Evolutionary conservation across 2,113 vertebrate species (phyloP).

Genomic region (Syngnathus typhle): DNA sequence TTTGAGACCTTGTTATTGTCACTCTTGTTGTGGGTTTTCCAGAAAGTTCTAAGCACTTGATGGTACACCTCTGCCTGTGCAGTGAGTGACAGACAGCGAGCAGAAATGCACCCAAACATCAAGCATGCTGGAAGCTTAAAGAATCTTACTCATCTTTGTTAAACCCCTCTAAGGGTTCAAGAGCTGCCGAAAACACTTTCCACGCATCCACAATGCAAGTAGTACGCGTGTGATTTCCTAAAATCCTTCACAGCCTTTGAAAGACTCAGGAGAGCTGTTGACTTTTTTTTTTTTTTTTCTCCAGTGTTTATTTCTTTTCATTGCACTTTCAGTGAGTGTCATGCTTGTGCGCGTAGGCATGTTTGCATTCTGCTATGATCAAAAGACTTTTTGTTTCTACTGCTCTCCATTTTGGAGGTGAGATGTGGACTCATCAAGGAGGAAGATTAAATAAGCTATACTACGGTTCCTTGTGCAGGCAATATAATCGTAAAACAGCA

Average conservation of each 20-base stretch:
- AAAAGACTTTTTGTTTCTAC: slow-evolving; percentile 39
- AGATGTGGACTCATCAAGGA: slow-evolving; percentile 43
- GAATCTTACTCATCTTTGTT: slow-evolving; percentile 30
- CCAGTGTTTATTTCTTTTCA: slow-evolving; percentile 32
- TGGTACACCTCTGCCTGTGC: background rate
- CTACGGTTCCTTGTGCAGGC: slow-evolving; percentile 26
- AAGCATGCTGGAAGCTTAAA: slow-evolving; percentile 34
- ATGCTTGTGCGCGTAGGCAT: background rate
- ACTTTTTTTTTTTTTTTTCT: slow-evolving; percentile 22
- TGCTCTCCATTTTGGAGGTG: slow-evolving; percentile 40
- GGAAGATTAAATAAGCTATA: slow-evolving; percentile 42
- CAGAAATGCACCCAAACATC: slow-evolving; percentile 15
- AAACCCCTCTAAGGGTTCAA: slow-evolving; percentile 26
- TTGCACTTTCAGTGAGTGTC: slow-evolving; percentile 2
- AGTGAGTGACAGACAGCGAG: slow-evolving; percentile 38
- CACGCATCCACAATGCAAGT: slow-evolving; percentile 1
- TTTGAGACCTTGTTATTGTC: slow-evolving; percentile 22
- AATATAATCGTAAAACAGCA: background rate
- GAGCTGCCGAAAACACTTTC: slow-evolving; percentile 23
- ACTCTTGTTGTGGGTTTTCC: slow-evolving; percentile 7
- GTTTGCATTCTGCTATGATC: slow-evolving; percentile 23
- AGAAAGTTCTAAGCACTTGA: slow-evolving; percentile 18
- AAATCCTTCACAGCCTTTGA: slow-evolving; percentile 32
- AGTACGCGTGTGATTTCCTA: slow-evolving; percentile 25
- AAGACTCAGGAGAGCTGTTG: slow-evolving; percentile 45